phyloP scores from a whole-genome alignment of 2,888 invertebrate genomes.

The Nineta flava region DNA sequence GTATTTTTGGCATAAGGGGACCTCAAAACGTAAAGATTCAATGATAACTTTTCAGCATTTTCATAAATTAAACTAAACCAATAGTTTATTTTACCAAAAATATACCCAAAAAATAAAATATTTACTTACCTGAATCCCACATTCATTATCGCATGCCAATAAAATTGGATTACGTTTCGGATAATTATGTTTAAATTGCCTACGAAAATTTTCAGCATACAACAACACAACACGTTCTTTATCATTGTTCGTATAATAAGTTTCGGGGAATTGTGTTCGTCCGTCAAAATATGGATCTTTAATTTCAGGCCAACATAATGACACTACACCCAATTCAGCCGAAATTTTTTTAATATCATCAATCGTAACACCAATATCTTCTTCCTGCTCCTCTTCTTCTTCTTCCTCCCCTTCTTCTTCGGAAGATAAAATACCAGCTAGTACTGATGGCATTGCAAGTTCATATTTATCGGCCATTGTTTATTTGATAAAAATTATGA shows the following conservation, averaged over 20 bases:
- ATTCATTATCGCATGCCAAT: conserved; percentile 60
- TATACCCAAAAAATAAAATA: not conserved
- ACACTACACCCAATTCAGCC: conserved; percentile 42
- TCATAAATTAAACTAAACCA: too few relatives aligned
- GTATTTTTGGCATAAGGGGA: too few relatives aligned
- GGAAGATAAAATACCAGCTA: not conserved
- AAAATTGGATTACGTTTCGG: conserved; percentile 47
- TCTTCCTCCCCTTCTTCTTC: not conserved
- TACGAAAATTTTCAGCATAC: conserved; percentile 63
- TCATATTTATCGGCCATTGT: too few relatives aligned
- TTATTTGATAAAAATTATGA: too few relatives aligned
- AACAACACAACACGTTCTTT: conserved; percentile 57
- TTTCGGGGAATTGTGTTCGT: conserved; percentile 41
- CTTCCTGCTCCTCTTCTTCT: not conserved
- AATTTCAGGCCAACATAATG: conserved; percentile 46
- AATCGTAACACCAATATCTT: conserved; percentile 23
- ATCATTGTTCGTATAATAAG: conserved; percentile 45
- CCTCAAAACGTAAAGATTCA: too few relatives aligned
- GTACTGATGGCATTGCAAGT: too few relatives aligned
- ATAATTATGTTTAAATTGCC: conserved; percentile 44
- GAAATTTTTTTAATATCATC: conserved; percentile 40
- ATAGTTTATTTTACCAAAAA: too few relatives aligned
- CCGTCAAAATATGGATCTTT: conserved; percentile 37
- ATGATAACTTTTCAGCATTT: too few relatives aligned
- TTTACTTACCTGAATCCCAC: conserved; percentile 47